phyloP scores from a whole-genome alignment of 2,113 vertebrate species.

The Tragelaphus scriptus region DNA sequence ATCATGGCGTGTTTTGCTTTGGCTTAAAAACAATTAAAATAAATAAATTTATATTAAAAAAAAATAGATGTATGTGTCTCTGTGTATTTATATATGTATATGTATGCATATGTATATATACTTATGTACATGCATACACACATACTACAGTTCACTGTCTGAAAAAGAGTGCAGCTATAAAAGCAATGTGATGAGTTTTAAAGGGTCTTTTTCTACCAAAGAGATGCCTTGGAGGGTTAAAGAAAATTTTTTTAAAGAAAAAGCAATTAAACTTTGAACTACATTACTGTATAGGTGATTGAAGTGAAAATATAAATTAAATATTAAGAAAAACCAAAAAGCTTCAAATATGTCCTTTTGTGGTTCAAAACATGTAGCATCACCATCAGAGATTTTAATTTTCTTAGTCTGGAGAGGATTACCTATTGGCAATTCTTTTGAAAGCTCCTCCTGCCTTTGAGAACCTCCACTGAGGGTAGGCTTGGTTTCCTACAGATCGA shows the following conservation, averaged over 20 bases:
- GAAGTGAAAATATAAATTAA: background rate
- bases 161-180: background rate
- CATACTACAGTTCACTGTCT: background rate
- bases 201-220: background rate
- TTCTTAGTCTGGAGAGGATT: background rate
- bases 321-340: background rate
- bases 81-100: background rate
- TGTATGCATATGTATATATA: rapidly evolving
- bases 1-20: background rate
- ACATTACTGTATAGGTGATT: background rate
- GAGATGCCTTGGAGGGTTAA: background rate
- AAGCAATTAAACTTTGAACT: background rate
- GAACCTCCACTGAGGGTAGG: background rate
- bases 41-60: too few relatives aligned
- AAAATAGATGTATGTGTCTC: background rate
- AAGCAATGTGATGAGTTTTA: background rate
- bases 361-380: background rate
- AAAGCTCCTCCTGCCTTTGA: background rate
- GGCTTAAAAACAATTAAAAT: background rate
- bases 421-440: background rate
- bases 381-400: background rate
- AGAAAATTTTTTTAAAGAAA: background rate
- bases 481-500: background rate
- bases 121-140: background rate
- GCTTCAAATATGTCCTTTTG: background rate